Conservation (phyloP, 2,113 vertebrate species). For the Salvelinus fontinalis region DNA sequence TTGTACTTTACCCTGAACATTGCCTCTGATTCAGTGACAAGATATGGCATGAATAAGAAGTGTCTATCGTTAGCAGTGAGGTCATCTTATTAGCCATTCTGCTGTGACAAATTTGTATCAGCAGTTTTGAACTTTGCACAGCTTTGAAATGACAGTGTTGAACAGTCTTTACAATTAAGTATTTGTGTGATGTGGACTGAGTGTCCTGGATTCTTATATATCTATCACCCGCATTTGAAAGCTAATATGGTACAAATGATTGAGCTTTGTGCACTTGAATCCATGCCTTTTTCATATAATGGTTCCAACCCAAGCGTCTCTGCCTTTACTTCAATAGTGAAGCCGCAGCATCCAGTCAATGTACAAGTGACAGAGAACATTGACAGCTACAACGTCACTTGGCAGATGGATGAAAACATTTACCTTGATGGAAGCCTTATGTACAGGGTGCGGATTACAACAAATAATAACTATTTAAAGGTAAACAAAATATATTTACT, state of each 20-base stretch:
- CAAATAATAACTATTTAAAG: constrained; percentile 46
- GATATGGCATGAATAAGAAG: neutral
- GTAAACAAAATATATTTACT: constrained; percentile 56
- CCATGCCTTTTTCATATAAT: constrained; percentile 9
- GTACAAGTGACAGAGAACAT: constrained; percentile 59
- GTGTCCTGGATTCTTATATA: neutral
- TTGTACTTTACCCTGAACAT: constrained; percentile 11
- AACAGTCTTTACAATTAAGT: too few relatives aligned
- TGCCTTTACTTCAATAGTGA: constrained; percentile 75
- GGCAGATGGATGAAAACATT: constrained; percentile 62
- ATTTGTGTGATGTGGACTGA: neutral
- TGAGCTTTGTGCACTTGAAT: neutral
- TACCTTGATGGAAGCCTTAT: constrained; percentile 47
- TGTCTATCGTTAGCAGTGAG: neutral
- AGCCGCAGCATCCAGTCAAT: constrained; percentile 74
- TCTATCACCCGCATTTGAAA: neutral
- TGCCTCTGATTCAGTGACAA: constrained; percentile 9
- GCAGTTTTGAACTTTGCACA: neutral
- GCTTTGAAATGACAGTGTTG: neutral
- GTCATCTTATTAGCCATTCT: neutral
- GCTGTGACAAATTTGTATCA: neutral
- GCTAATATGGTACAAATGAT: neutral
- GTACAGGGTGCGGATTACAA: constrained; percentile 76
- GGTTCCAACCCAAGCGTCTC: neutral
- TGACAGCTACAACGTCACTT: constrained; percentile 78